Evolutionary conservation across 2,113 vertebrate genomes (phyloP).

Genomic region (Cettia cetti): DNA sequence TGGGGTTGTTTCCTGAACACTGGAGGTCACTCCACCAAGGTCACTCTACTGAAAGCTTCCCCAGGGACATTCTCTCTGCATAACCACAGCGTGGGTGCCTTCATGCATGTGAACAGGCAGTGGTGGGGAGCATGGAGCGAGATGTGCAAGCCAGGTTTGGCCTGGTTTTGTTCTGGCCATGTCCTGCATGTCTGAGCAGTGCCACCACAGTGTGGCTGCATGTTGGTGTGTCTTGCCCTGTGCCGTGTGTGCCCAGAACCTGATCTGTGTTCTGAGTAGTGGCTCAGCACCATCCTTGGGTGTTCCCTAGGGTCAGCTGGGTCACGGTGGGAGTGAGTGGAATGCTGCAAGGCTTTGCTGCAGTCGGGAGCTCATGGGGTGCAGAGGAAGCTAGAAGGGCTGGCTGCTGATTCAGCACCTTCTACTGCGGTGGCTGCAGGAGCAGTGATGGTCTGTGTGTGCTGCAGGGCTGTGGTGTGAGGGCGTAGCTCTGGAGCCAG

Average conservation of each 20-base stretch:
- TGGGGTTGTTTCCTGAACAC: neutral
- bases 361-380: fast-evolving
- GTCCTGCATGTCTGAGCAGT: neutral
- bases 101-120: neutral
- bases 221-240: neutral
- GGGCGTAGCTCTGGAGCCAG: fast-evolving
- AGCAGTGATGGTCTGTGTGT: neutral
- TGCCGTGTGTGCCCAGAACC: fast-evolving
- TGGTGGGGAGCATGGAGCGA: neutral
- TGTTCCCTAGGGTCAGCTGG: neutral
- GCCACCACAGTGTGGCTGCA: fast-evolving
- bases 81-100: fast-evolving
- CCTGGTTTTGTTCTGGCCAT: neutral
- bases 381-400: fast-evolving
- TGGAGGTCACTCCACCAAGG: neutral
- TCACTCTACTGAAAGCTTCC: neutral
- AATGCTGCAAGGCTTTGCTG: neutral
- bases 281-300: neutral
- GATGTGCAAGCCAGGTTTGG: neutral
- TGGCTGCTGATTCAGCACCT: neutral
- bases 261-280: neutral
- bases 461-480: fast-evolving
- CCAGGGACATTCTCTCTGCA: neutral
- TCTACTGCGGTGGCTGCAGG: neutral
- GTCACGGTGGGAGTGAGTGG: fast-evolving